Evolutionary conservation across 2,113 vertebrate species (phyloP).

Genomic region (Xiphorhynchus elegans): DNA sequence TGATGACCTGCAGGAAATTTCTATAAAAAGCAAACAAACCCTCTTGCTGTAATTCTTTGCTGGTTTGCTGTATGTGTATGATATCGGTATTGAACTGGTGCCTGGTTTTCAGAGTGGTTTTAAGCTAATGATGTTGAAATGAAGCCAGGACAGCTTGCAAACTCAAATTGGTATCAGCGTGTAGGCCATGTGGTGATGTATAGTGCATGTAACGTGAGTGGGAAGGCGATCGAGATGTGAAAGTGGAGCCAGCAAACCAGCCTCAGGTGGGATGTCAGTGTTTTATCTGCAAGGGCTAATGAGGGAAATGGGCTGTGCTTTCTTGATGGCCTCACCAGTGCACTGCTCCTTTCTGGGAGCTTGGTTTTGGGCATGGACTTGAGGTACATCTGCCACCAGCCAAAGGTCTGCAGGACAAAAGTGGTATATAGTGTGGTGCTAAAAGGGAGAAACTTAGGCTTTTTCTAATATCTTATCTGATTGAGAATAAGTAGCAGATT

Average conservation of each 20-base stretch:
- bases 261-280: not conserved
- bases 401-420: not conserved
- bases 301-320: not conserved
- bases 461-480: not conserved
- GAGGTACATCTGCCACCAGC: not conserved
- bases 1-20: not conserved
- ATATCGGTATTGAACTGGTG: not conserved
- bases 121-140: conserved; percentile 22
- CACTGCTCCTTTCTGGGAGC: not conserved
- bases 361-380: not conserved
- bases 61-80: not conserved
- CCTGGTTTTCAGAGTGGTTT: not conserved
- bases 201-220: not conserved
- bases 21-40: not conserved
- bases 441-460: not conserved
- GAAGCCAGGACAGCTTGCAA: not conserved
- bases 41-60: not conserved
- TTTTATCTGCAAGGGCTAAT: not conserved
- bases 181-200: not conserved
- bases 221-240: not conserved
- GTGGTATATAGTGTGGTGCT: fast-evolving
- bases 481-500: not conserved
- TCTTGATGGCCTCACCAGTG: not conserved
- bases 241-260: conserved; percentile 6
- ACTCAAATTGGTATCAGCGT: not conserved